Evolutionary conservation across 2,113 vertebrate genomes (phyloP).

Genomic region (Mus pahari): DNA sequence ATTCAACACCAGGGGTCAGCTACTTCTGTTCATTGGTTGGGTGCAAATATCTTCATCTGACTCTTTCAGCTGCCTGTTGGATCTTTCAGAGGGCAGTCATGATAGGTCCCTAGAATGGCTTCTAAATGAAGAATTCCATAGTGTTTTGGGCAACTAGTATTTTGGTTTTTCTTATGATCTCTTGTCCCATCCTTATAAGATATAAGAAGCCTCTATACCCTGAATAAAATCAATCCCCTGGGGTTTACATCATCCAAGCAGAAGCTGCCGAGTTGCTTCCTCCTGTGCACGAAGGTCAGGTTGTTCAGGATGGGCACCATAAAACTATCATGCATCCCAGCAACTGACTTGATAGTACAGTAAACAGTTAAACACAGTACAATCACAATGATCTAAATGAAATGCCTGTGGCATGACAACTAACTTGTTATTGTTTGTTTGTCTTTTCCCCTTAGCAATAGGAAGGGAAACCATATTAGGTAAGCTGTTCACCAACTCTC

Average conservation of each 20-base stretch:
- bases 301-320: not conserved
- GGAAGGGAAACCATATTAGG: not conserved
- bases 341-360: not conserved
- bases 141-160: not conserved
- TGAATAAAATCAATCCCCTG: not conserved
- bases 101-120: not conserved
- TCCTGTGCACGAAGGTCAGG: not conserved
- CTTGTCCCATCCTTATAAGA: not conserved
- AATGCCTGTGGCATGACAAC: not conserved
- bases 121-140: not conserved
- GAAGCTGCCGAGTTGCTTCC: not conserved
- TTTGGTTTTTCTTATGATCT: not conserved
- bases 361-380: not conserved
- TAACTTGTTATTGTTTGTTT: not conserved
- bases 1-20: too few species aligned
- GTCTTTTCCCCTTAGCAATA: not conserved
- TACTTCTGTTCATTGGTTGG: too few species aligned
- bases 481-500: not conserved
- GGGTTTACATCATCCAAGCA: not conserved
- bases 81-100: too few species aligned
- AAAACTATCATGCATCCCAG: not conserved
- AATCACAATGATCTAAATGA: not conserved
- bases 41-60: too few species aligned
- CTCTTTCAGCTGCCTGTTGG: too few species aligned
- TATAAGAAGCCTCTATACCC: not conserved